Percentiles rank a stretch among this genome's conserved stretches.
These are phyloP conservation scores for Orius insidiosus DNA, from an alignment of 1,140 invertebrate species.

Conservation along the genomic window DNA sequence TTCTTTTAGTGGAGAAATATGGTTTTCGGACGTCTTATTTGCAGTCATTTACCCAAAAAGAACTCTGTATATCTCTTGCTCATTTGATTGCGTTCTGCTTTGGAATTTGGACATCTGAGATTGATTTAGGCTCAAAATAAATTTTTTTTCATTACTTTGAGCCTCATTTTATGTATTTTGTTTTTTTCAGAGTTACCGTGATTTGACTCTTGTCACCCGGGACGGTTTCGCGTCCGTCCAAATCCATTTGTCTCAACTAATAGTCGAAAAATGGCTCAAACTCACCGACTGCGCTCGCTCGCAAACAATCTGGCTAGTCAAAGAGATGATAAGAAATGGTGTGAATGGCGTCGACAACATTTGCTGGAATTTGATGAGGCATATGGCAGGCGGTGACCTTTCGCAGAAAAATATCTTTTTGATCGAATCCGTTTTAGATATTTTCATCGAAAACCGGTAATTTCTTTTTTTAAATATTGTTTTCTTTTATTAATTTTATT, in stretches of 20 bases:
- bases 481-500: constrained; percentile 24
- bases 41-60: no score
- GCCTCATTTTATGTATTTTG: constrained; percentile 6
- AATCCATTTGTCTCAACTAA: constrained; percentile 61
- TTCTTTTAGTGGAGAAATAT: no score
- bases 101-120: no score
- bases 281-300: constrained; percentile 59
- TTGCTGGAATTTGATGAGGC: constrained; percentile 77
- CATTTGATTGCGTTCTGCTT: no score
- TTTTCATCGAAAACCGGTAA: constrained; percentile 72
- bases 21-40: no score
- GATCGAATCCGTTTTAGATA: constrained; percentile 78
- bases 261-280: constrained; percentile 75
- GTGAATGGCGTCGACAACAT: constrained; percentile 73
- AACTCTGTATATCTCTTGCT: no score
- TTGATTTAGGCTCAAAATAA: no score
- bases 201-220: constrained; percentile 71
- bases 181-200: constrained; percentile 56
- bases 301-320: constrained; percentile 68
- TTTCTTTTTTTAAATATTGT: constrained; percentile 4
- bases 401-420: constrained; percentile 76
- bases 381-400: constrained; percentile 87
- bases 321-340: constrained; percentile 79
- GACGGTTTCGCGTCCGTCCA: constrained; percentile 74
- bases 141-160: no score